Evolutionary conservation across 2,113 vertebrate species (phyloP), one percentile per base, ranked within the genome.

Genomic region (Psophia crepitans): DNA sequence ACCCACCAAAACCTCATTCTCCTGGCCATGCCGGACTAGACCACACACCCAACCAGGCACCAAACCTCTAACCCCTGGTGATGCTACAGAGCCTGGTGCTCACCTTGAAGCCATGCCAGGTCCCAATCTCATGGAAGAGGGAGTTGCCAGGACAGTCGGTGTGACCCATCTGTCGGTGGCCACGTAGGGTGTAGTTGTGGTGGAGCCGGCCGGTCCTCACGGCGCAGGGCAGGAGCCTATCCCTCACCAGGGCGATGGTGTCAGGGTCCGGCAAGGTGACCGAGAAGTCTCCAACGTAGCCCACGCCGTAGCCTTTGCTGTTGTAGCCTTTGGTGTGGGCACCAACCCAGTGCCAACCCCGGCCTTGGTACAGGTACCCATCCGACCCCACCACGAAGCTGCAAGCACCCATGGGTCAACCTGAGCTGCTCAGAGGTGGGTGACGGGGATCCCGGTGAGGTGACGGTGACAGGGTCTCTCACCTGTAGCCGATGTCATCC

Each of bases 401-500:
- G 91, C 4, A 15, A 74, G 60, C 21, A 43, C 63, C 61, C 26
- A 21, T 1, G 21, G 53, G 66, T 84, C 65, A 80, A 28, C 30
- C 11, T 3, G 21, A 39, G 16, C 6, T 4, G 2, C 33, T 15
- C 4, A 2, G 26, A 44, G 64, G 21, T 6, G 76, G 64, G 57
- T 24, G 30, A 5, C 3, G 2, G 8, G 16, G 32, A 24, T 5
- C 1, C 0, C 1, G 7, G 15, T 3, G 20, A 24, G 39, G 18
- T 8, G 46, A 5, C 2, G 8, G 53, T 10, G 53, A 12, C 8
- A 6, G 16, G 11, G 5, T 9, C 64, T 9, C 64, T 73, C 60
- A 99, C 99, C 98, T 99, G 98, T 99, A 99, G 39, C 99, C 99
- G 1, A 99, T 99, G 97, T 99, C 99, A 0, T 98, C 96, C 99